A percentile compares a stretch with the other conserved stretches of the same genome.
Evolutionary conservation across 2,113 vertebrate species (phyloP).

Genomic region (Ageneiosus marmoratus): DNA sequence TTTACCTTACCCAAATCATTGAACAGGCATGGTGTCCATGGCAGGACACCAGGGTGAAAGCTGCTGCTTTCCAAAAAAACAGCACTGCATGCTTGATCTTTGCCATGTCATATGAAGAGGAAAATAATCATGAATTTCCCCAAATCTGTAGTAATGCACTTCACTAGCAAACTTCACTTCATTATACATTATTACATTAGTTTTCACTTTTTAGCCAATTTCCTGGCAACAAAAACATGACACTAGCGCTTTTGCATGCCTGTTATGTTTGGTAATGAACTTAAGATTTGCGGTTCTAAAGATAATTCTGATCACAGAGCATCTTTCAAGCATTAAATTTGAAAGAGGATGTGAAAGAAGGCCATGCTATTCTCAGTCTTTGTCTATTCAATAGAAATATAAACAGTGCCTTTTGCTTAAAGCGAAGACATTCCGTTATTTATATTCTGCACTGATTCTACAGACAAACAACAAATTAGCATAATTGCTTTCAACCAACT

Average conservation of each 20-base stretch:
- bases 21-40: no score
- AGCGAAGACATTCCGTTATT: background rate
- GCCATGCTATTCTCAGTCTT: background rate
- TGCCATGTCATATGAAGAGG: no score
- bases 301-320: no score
- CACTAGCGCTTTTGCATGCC: background rate
- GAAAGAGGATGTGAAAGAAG: constrained; percentile 18
- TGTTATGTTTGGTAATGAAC: background rate
- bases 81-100: no score
- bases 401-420: background rate
- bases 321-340: background rate
- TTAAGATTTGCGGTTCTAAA: background rate
- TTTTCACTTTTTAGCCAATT: background rate
- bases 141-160: background rate
- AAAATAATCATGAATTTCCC: background rate
- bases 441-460: background rate
- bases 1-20: no score
- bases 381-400: background rate
- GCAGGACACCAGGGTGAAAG: no score
- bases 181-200: background rate
- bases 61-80: no score
- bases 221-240: background rate
- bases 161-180: background rate
- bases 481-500: background rate
- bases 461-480: background rate